A percentile compares a stretch with the other conserved stretches of the same genome.
Evolutionary conservation across 2,888 invertebrate genomes (phyloP).

Genomic region (Platypus cylindrus): DNA sequence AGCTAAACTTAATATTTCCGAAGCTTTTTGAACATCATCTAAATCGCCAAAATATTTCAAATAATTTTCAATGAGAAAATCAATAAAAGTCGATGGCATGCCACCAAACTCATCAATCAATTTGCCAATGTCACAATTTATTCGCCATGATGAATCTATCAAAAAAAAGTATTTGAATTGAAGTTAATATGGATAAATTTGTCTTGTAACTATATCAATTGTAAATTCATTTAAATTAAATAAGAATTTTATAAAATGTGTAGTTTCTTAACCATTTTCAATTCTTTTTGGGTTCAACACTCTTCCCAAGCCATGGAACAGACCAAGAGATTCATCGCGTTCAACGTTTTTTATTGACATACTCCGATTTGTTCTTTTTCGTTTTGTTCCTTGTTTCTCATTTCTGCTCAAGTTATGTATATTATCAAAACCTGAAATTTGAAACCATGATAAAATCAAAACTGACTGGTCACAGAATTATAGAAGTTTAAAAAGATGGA

Average conservation of each 20-base stretch:
- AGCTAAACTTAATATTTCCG: constrained; percentile 55
- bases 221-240: too few species aligned
- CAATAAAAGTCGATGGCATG: constrained; percentile 52
- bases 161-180: background rate
- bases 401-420: constrained; percentile 15
- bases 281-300: constrained; percentile 62
- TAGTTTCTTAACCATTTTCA: constrained; percentile 26
- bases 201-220: too few species aligned
- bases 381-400: constrained; percentile 28
- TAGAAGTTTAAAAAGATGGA: background rate
- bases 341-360: constrained; percentile 36
- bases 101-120: constrained; percentile 54
- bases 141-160: constrained; percentile 31
- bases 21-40: constrained; percentile 46
- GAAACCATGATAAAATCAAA: too few species aligned
- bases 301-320: constrained; percentile 64
- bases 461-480: too few species aligned
- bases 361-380: constrained; percentile 35
- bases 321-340: constrained; percentile 56
- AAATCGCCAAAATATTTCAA: constrained; percentile 41
- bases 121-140: constrained; percentile 51
- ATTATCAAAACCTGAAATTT: constrained; percentile 19
- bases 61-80: constrained; percentile 65
- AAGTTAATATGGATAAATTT: too few species aligned
- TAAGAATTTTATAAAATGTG: constrained; percentile 1